These are phyloP conservation scores for Labeo rohita DNA, from an alignment of 2,113 vertebrate species.

Conservation along the genomic window DNA sequence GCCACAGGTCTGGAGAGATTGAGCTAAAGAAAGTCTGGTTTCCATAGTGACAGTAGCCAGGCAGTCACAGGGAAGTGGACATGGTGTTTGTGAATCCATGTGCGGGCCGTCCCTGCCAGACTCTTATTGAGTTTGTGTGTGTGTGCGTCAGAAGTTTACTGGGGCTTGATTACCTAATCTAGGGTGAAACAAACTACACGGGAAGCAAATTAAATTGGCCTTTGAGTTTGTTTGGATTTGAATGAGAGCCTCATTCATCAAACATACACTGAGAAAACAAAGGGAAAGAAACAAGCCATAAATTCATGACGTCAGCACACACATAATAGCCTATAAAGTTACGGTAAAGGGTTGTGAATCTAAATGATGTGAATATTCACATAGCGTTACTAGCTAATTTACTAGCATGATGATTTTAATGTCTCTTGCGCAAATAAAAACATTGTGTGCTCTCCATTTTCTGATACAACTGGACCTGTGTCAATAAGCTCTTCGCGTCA, in stretches of 20 bases:
- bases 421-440: too few species aligned
- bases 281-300: constrained; percentile 24
- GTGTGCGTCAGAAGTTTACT: not conserved
- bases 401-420: too few species aligned
- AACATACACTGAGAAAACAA: not conserved
- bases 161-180: constrained; percentile 45
- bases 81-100: not conserved
- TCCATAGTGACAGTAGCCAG: constrained; percentile 8
- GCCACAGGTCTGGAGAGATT: not conserved
- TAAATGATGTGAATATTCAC: too few species aligned
- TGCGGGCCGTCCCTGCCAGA: not conserved
- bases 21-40: not conserved
- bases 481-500: too few species aligned
- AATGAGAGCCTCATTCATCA: not conserved
- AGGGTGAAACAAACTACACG: constrained; percentile 7
- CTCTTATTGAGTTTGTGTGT: not conserved
- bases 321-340: not conserved
- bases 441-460: too few species aligned
- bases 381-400: too few species aligned
- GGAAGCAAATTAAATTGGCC: constrained; percentile 14
- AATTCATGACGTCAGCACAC: not conserved
- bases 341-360: not conserved
- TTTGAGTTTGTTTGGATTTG: constrained; percentile 29
- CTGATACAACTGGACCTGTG: too few species aligned
- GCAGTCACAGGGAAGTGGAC: not conserved